Base-by-base conservation (phyloP, 2,113 vertebrate genomes). In the Elachura formosa region DNA sequence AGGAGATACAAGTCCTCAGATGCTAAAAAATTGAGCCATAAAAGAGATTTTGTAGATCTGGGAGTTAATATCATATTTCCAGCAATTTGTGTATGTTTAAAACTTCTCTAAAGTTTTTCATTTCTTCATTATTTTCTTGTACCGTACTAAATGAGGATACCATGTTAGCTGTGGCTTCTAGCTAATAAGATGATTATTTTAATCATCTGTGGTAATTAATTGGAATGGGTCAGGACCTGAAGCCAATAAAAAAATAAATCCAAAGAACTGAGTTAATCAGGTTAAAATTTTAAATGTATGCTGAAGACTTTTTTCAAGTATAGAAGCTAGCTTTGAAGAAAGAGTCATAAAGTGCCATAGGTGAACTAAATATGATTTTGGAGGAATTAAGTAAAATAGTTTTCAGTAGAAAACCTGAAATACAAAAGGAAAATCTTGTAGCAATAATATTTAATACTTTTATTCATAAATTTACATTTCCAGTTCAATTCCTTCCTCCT, bases 181-280 rank as follows among this genome's bases (percentile, higher is more conserved):
- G 46, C 43, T 94, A 49, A 72, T 56, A 92, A 96, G 74, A 81
- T 74, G 14, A 88, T 86, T 90, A 89, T 71, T 89, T 91, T 96
- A 73, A 85, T 94, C 61, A 77, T 90, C 51, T 80, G 46, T 76
- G 87, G 36, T 34, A 76, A 84, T 89, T 97, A 97, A 97, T 94
- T 95, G n/a, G 61, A 89, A 80, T 29, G 19, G 55, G 74, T 91
- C 14, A 84, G 10, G 19, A 84, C 61, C 66, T 93, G 22, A 49
- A 90, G 87, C 52, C 63, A 96, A 90, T 90, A n/a, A 76, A 26
- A 95, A 89, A 72, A 69, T 64, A 69, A 90, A 90, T 71, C 33
- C 87, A 94, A 96, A 94, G 13, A n/a, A 51, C 45, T 20, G 6
- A 90, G 31, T 64, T 96, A 95, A 84, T 90, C 71, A 82, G 29